A percentile compares a stretch with the other conserved stretches of the same genome.
phyloP scores from a whole-genome alignment of 2,888 invertebrate species.

The Nomada hirtipes region DNA sequence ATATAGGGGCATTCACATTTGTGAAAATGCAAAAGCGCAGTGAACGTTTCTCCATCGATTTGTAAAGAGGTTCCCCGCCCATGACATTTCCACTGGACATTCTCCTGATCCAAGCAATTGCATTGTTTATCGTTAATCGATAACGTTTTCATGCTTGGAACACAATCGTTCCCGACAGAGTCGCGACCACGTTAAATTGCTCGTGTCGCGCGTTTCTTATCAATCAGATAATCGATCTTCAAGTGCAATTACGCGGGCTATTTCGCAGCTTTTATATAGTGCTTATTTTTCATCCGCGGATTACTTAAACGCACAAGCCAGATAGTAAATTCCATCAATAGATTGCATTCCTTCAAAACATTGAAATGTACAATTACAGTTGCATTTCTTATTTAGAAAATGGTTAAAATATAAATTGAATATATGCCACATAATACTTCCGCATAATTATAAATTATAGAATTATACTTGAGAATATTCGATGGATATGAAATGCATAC shows the following conservation, averaged over 20 bases:
- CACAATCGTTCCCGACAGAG: conserved; percentile 25
- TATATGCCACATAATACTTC: too few relatives aligned
- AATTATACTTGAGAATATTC: background rate
- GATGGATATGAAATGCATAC: background rate
- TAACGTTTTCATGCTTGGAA: conserved; percentile 25
- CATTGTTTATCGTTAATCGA: conserved; percentile 53
- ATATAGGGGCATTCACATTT: background rate
- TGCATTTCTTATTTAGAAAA: background rate
- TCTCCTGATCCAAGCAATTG: conserved; percentile 21
- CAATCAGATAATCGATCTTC: conserved; percentile 40
- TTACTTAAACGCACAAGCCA: background rate
- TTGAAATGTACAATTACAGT: background rate
- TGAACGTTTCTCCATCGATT: conserved; percentile 37
- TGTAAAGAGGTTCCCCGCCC: conserved; percentile 34
- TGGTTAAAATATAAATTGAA: background rate
- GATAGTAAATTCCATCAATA: background rate
- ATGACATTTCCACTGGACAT: conserved; percentile 52
- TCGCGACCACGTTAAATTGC: conserved; percentile 5
- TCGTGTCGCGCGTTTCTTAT: conserved; percentile 46
- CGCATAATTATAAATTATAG: background rate
- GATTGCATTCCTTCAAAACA: background rate
- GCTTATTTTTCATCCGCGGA: background rate
- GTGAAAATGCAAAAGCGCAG: conserved; percentile 21
- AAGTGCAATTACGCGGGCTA: conserved; percentile 24
- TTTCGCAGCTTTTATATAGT: conserved; percentile 33